Base-by-base conservation (phyloP, 2,888 invertebrate genomes). In the Drosophila niveifrons region DNA sequence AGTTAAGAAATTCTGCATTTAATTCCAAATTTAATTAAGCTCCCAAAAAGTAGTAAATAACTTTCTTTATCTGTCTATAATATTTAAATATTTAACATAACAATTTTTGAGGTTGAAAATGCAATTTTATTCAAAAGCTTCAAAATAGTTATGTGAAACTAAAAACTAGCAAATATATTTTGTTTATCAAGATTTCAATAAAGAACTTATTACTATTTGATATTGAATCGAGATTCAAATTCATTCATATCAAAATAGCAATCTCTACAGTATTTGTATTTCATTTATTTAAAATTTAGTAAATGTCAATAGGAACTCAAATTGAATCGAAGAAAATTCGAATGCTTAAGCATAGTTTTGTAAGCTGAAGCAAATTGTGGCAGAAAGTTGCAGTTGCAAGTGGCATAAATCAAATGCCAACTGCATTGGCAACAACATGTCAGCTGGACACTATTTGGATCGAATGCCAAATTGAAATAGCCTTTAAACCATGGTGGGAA, bases 401-500 rank as follows among this genome's bases (percentile, higher is more conserved):
- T 53, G 15, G 34, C 63, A 63, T 66, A 58, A 75, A 59, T 75
- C 65, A 75, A 52, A 69, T 57, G 39, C 11, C 47, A 52, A 64
- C 48, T 31, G 44, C 57, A 51, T 68, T 53, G 68, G 50, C 56
- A 50, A 11, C 59, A 56, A 63, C 47, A 68, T 66, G 58, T 66
- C 75, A 70, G 61, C 78, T 29, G 39, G 55, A 56, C 62, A 59
- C 36, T 47, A 52, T 64, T 77, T 57, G 57, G 13, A 46, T 56
- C 13, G 15, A 47, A 61, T 39, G 39, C 50, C 66, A 66, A 58
- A 66, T 52, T 47, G 53, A 66, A 48, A 48, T 11, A 31, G 55
- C 39, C 46, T 66, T 47, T 43, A 48, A 66, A 34, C 44, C 57
- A 46, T 48, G 46, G 51, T 17, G 31, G 55, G 18, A 55, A 55